Percentiles rank a stretch among this genome's conserved stretches.
Conservation (phyloP, 2,888 invertebrate genomes). For the Cantharis rustica region DNA sequence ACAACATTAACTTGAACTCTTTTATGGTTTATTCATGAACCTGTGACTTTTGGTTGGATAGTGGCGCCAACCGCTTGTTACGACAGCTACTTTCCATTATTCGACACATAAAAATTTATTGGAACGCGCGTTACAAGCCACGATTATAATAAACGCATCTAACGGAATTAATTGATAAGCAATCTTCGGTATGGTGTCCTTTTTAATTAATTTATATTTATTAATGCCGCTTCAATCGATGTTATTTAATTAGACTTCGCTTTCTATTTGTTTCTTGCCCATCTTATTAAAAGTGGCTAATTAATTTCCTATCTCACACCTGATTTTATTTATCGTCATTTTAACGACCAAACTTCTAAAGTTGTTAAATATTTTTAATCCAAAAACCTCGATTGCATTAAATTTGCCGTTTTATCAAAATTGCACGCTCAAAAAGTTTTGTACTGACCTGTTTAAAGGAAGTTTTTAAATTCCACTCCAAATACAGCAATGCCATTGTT, state of each 20-base stretch:
- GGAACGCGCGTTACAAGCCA: slow-evolving; percentile 15
- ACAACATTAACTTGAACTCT: slow-evolving; percentile 23
- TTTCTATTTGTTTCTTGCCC: not conserved
- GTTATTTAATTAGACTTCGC: not conserved
- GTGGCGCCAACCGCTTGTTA: slow-evolving; percentile 28
- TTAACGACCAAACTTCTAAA: not conserved
- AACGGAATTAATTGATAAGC: not conserved
- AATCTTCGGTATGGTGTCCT: not conserved
- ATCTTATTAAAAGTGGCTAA: not conserved
- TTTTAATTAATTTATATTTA: not conserved
- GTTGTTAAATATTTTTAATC: not conserved
- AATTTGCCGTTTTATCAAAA: not conserved
- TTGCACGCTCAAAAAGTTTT: not conserved
- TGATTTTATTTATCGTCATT: not conserved
- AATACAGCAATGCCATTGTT: not conserved
- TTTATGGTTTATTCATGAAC: slow-evolving; percentile 28
- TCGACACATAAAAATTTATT: slow-evolving; percentile 25
- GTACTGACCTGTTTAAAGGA: not conserved
- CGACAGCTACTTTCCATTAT: slow-evolving; percentile 23
- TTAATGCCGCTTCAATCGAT: not conserved
- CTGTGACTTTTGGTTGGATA: slow-evolving; percentile 22
- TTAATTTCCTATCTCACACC: not conserved
- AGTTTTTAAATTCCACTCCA: not conserved
- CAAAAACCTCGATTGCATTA: not conserved
- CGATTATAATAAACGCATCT: slow-evolving; percentile 15